Evolutionary conservation across 2,888 invertebrate species (phyloP), one percentile per base, ranked within the genome.

Genomic region (Meta bourneti): DNA sequence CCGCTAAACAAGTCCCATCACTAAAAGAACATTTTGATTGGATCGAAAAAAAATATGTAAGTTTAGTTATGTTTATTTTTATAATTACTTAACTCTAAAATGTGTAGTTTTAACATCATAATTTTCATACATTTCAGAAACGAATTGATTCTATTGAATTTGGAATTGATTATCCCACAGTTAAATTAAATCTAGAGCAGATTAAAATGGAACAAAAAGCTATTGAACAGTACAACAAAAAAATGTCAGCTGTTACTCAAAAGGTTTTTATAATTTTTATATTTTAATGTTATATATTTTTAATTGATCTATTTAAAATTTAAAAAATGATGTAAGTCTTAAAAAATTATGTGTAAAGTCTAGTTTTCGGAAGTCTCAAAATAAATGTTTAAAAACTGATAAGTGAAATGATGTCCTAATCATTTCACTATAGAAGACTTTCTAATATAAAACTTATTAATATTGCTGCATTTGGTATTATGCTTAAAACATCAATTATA

Each of bases 21-120:
- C 96, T 99, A 89, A 97, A 98, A 94, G 98, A 99, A 94, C 98
- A 98, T 94, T 97, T 98, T 87, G 97, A 97, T 94, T 99, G 99
- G 99, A 98, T 99, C 95, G 97, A 98, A 95, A 97, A 96, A 93
- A 98, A 97, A 95, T 96, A 82, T 7, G 93, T 93, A 85, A 75
- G 78, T 84, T 19, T 74, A 48, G 13, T 49, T 69, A 85, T 13
- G 5, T 74, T 13, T 1, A 34, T 34, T 69, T 16, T 71, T 70
- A n/a, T 61, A 51, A 69, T 19, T 20, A 16, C 75, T 48, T 7
- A 2, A 7, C 49, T 84, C 74, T 54, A 75, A 48, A 61, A 34
- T 84, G 20, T 71, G 13, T 13, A 79, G 34, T 75, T 81, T 74
- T n/a, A 81, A 69, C 34, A 69, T 51, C 48, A 51, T 74, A 54